Evolutionary conservation across 2,888 invertebrate species (phyloP), one percentile per base, ranked within the genome.

Genomic region (Prenolepis imparis): DNA sequence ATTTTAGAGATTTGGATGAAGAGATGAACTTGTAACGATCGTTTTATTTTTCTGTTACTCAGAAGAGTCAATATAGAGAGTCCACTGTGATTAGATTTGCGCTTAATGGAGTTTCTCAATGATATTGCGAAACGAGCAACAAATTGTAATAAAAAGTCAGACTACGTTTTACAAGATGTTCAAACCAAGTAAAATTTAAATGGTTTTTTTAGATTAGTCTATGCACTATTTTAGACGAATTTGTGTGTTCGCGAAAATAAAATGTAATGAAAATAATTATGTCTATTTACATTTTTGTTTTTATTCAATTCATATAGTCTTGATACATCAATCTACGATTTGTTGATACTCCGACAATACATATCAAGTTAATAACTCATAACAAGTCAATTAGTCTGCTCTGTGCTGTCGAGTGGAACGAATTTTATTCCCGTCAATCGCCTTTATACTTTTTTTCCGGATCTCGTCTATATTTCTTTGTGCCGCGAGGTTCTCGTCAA

Each of bases 1-100:
- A 52, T n/a, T n/a, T n/a, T n/a, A n/a, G n/a, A 52, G 32, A 32
- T 21, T 4, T n/a, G 28, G n/a, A 15, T 28, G 11, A 63, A 44
- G 39, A 36, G 21, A 63, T 61, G 44, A 74, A 21, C 44, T 63
- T 61, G 73, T 61, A 74, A 74, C 28, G 12, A 21, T 32, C 61
- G 21, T 74, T 32, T 21, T 44, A 9, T 74, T 74, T 74, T 63
- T 63, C 32, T 32, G 61, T 63, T 32, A 74, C 44, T 61, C 44
- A 21, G n/a, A 61, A 74, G 59, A 18, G n/a, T n/a, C n/a, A n/a
- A n/a, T n/a, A n/a, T n/a, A n/a, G 18, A 63, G 36, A 63, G 36
- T 63, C 59, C 32, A 32, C 18, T 4, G 44, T 32, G 21, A 74
- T 63, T 63, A 73, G 21, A 63, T 63, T 15, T 15, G 15, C 28